These are phyloP conservation scores for Phaedon cochleariae DNA, from an alignment of 2,888 invertebrate species.

Conservation along the genomic window DNA sequence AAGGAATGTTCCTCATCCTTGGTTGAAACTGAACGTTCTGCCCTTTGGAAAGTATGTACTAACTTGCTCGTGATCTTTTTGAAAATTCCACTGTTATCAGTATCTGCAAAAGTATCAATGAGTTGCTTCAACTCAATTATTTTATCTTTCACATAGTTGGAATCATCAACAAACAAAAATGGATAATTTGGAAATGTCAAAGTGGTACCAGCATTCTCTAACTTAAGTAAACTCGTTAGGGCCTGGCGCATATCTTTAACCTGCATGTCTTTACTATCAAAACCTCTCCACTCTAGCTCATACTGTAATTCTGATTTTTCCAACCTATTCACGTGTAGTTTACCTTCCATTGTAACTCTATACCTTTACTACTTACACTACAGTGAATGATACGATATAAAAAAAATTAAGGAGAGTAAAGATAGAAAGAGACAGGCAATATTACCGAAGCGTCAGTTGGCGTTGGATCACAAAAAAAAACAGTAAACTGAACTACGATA, in stretches of 20 bases:
- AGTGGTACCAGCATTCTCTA: background rate
- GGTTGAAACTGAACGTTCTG: constrained; percentile 11
- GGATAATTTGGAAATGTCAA: background rate
- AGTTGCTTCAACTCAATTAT: background rate
- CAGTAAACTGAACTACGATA: too few species aligned
- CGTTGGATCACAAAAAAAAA: too few species aligned
- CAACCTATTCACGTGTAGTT: background rate
- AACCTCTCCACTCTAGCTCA: background rate
- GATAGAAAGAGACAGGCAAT: too few species aligned
- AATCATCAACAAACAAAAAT: background rate
- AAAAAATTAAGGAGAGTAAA: too few species aligned
- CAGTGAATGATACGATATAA: too few species aligned
- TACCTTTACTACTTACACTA: too few species aligned
- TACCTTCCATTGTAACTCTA: too few species aligned
- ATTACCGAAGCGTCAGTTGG: too few species aligned
- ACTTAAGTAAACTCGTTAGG: background rate
- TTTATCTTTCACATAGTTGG: background rate
- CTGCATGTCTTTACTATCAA: background rate
- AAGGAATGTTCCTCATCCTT: constrained; percentile 10
- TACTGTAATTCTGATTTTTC: background rate
- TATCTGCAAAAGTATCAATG: background rate
- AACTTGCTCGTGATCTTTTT: constrained; percentile 16
- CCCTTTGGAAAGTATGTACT: constrained; percentile 19
- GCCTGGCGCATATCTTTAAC: background rate
- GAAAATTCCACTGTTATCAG: background rate